A percentile compares a stretch with the other conserved stretches of the same genome.
phyloP scores from a whole-genome alignment of 35 echinoderm and acorn worm species.

The Patiria miniata region DNA sequence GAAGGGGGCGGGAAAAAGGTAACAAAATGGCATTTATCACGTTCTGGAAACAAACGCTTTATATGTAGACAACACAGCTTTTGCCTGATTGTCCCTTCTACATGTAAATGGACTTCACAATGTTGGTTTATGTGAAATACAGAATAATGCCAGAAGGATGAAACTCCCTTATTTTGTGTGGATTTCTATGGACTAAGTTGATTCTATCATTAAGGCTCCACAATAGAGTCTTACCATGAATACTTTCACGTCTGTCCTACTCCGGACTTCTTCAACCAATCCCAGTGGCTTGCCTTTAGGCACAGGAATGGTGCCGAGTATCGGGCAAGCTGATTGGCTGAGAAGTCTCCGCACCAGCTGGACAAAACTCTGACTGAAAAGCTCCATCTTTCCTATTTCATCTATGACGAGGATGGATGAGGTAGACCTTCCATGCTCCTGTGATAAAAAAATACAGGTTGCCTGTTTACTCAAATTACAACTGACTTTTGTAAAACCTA shows the following conservation, averaged over 20 bases:
- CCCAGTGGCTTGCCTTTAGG: constrained; percentile 80
- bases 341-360: constrained; percentile 67
- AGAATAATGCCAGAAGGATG: too few species aligned
- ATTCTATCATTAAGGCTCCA: too few species aligned
- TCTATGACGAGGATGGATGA: constrained; percentile 70
- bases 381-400: constrained; percentile 96
- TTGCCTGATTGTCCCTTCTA: too few species aligned
- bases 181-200: too few species aligned
- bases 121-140: too few species aligned
- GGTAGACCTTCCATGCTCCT: constrained; percentile 18
- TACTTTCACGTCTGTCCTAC: constrained; percentile 64
- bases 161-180: too few species aligned
- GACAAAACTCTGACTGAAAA: constrained; percentile 87
- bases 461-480: too few species aligned
- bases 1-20: too few species aligned
- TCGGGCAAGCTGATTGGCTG: constrained; percentile 45
- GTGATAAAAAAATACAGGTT: background rate
- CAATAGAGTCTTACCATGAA: constrained; percentile 57
- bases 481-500: background rate
- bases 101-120: too few species aligned
- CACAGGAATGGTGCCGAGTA: constrained; percentile 86
- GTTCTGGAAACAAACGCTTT: too few species aligned
- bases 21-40: too few species aligned
- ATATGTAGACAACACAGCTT: too few species aligned
- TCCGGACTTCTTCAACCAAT: constrained; percentile 85